These are phyloP conservation scores for Corydoras sp. DNA, from an alignment of 2,113 vertebrate genomes.

Conservation along the genomic window DNA sequence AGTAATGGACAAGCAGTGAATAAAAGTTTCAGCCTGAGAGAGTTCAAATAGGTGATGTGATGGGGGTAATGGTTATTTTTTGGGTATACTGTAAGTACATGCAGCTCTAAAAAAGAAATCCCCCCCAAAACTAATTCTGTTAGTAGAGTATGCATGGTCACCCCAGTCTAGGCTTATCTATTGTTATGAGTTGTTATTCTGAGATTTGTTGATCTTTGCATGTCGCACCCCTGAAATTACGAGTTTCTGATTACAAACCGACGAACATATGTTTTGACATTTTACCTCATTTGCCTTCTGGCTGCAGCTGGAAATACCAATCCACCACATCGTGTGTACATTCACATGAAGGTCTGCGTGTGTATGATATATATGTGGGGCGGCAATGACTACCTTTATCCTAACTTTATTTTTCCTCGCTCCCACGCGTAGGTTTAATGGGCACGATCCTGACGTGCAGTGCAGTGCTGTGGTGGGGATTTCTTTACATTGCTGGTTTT, in stretches of 20 bases:
- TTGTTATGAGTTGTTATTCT: constrained; percentile 28
- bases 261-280: constrained; percentile 59
- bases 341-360: constrained; percentile 55
- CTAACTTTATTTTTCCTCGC: constrained; percentile 50
- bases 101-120: too few species aligned
- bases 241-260: constrained; percentile 30
- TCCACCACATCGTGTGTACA: constrained; percentile 36
- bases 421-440: constrained; percentile 59
- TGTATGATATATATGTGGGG: constrained; percentile 57
- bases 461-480: constrained; percentile 41
- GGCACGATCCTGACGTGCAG: constrained; percentile 62
- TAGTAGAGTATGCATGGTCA: too few species aligned
- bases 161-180: constrained; percentile 8
- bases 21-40: too few species aligned
- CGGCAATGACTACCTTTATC: constrained; percentile 55
- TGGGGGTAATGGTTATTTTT: too few species aligned
- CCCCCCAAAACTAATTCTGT: too few species aligned
- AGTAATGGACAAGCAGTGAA: too few species aligned
- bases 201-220: constrained; percentile 47
- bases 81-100: too few species aligned
- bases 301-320: constrained; percentile 33
- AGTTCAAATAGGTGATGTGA: too few species aligned
- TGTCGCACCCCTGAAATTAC: constrained; percentile 22
- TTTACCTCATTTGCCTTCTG: constrained; percentile 48
- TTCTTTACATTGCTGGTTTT: constrained; percentile 47